Percentiles rank a stretch among this genome's conserved stretches.
phyloP scores from a whole-genome alignment of 2,888 invertebrate genomes.

The Hipparchia semele region DNA sequence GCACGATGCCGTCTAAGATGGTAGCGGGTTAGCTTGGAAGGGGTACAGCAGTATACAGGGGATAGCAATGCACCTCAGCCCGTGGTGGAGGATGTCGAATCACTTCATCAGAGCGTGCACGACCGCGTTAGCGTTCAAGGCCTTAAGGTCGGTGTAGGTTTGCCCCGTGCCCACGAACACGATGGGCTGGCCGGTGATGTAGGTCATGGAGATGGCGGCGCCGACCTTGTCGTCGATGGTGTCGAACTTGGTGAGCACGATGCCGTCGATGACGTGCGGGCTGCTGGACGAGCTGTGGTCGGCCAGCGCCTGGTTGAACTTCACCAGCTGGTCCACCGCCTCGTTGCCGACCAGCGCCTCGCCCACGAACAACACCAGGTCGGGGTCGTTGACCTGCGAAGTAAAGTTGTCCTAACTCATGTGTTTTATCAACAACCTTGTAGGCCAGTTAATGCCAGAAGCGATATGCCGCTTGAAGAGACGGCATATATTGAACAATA shows the following conservation, averaged over 20 bases:
- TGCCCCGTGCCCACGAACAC: slow-evolving; percentile 99
- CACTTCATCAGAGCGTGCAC: slow-evolving; percentile 98
- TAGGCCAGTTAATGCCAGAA: no score
- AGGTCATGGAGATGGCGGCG: slow-evolving; percentile 99
- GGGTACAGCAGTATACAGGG: no score
- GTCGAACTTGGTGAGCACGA: slow-evolving; percentile 99
- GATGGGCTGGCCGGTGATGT: slow-evolving; percentile 99
- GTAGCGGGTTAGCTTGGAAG: not conserved
- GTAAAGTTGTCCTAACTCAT: not conserved
- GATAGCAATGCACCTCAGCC: no score
- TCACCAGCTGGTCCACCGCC: slow-evolving; percentile 99
- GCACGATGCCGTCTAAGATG: slow-evolving; percentile 94
- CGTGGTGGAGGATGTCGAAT: slow-evolving; percentile 38
- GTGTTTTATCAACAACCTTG: no score
- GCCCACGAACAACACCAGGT: slow-evolving; percentile 99
- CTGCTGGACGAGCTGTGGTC: slow-evolving; percentile 91
- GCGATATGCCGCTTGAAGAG: no score
- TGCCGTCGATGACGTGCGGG: slow-evolving; percentile 98
- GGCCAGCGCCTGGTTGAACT: slow-evolving; percentile 99
- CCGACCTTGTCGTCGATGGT: slow-evolving; percentile 99
- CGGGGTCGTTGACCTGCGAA: slow-evolving; percentile 93
- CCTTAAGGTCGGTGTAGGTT: slow-evolving; percentile 98
- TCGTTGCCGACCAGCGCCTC: slow-evolving; percentile 99
- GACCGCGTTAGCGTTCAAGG: slow-evolving; percentile 97
- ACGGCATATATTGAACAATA: no score